phyloP scores from a whole-genome alignment of 1,140 invertebrate species.

The Zeugodacus cucurbitae region DNA sequence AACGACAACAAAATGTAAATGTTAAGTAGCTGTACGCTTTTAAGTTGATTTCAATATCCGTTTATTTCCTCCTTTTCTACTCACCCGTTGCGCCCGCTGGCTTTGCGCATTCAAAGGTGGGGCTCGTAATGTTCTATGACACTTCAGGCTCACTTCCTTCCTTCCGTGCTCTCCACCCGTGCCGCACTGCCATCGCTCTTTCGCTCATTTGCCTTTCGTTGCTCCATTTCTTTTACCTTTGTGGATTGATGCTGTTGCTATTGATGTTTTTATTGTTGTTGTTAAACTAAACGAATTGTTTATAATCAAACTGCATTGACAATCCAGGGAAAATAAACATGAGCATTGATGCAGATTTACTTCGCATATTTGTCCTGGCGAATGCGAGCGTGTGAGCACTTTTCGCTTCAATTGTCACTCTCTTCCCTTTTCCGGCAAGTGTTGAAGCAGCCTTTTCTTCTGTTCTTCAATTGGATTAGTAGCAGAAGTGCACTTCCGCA shows the following conservation, averaged over 20 bases:
- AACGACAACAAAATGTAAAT: constrained; percentile 36
- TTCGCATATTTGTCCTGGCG: not conserved
- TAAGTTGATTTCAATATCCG: constrained; percentile 48
- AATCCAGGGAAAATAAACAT: not conserved
- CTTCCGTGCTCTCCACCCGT: not conserved
- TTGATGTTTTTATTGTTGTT: not conserved
- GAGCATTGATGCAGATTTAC: not conserved
- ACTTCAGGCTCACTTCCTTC: constrained; percentile 37
- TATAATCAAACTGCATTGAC: constrained; percentile 24
- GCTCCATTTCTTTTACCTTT: not conserved
- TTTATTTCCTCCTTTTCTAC: constrained; percentile 43
- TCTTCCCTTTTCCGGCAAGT: not conserved
- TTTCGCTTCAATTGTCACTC: not conserved
- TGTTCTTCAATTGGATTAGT: not conserved
- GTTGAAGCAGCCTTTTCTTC: not conserved
- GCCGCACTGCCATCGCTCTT: not conserved
- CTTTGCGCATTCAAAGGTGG: not conserved
- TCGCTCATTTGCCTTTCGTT: not conserved
- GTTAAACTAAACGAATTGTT: constrained; percentile 22
- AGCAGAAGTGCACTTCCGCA: not conserved
- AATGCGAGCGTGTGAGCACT: not conserved
- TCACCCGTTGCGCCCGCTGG: not conserved
- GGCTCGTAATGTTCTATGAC: constrained; percentile 38
- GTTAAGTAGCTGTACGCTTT: constrained; percentile 40
- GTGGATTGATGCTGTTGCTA: not conserved